These are phyloP conservation scores for Lophura nycthemera DNA, from an alignment of 2,113 vertebrate genomes.

Conservation along the genomic window DNA sequence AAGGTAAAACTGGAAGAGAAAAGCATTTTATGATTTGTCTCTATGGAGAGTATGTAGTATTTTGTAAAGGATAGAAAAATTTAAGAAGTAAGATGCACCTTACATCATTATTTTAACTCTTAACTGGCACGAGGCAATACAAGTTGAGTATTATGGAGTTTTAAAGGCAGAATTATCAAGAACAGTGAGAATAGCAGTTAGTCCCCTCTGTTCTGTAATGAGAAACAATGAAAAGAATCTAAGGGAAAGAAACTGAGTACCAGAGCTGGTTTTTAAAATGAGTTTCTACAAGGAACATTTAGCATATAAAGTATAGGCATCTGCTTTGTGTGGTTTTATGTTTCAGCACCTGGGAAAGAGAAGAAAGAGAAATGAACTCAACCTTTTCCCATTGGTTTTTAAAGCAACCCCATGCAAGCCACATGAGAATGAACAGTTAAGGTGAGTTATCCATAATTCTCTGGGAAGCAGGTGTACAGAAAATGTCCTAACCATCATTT, in stretches of 20 bases:
- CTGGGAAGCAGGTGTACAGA: background rate
- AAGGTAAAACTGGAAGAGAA: background rate
- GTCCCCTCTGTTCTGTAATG: background rate
- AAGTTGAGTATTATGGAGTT: background rate
- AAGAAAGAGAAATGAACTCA: background rate
- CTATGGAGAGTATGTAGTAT: background rate
- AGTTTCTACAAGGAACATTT: constrained; percentile 14
- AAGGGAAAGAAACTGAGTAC: background rate
- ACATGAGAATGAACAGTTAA: background rate
- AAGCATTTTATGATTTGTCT: background rate
- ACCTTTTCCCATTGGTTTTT: background rate
- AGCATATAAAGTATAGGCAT: constrained; percentile 27
- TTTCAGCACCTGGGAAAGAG: background rate
- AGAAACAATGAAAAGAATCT: background rate
- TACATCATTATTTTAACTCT: background rate
- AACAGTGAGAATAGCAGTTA: background rate
- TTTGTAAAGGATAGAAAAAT: background rate
- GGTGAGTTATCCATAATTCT: background rate
- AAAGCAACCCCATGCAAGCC: background rate
- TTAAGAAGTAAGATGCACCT: background rate
- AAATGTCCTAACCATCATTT: background rate
- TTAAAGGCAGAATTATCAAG: background rate
- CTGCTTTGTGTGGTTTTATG: background rate
- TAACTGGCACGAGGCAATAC: background rate
- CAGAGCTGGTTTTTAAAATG: background rate